A percentile compares a stretch with the other conserved stretches of the same genome.
Conservation (phyloP, 2,888 invertebrate species). For the Lasioglossum zephyrum region DNA sequence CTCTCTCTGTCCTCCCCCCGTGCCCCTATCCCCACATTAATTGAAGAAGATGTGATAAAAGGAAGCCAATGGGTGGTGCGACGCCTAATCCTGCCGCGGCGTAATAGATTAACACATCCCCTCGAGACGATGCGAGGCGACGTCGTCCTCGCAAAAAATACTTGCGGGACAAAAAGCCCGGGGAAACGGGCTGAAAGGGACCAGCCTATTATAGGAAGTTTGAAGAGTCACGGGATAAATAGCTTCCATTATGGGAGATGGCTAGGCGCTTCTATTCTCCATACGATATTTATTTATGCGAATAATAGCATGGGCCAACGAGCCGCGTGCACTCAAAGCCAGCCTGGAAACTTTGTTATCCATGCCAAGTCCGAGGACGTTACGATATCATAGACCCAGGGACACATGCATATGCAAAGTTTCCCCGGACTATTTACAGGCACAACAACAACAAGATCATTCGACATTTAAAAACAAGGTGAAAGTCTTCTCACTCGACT, state of each 20-base stretch:
- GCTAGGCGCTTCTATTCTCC: conserved; percentile 65
- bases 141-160: conserved; percentile 55
- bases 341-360: conserved; percentile 23
- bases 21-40: background rate
- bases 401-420: background rate
- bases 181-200: conserved; percentile 29
- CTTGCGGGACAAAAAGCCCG: conserved; percentile 52
- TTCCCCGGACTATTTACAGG: background rate
- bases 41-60: conserved; percentile 37
- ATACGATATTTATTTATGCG: conserved; percentile 61
- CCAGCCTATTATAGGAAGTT: conserved; percentile 52
- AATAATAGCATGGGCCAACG: conserved; percentile 16
- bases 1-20: background rate
- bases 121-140: conserved; percentile 35
- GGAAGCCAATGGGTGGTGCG: conserved; percentile 39
- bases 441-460: background rate
- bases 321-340: conserved; percentile 21
- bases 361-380: conserved; percentile 3
- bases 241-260: conserved; percentile 67
- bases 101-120: conserved; percentile 74
- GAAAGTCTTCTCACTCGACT: background rate
- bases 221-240: conserved; percentile 68
- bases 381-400: background rate
- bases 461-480: background rate
- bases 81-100: conserved; percentile 65